Base-by-base conservation (phyloP, 2,888 invertebrate genomes). In the Cryptocheilus praepositus region DNA sequence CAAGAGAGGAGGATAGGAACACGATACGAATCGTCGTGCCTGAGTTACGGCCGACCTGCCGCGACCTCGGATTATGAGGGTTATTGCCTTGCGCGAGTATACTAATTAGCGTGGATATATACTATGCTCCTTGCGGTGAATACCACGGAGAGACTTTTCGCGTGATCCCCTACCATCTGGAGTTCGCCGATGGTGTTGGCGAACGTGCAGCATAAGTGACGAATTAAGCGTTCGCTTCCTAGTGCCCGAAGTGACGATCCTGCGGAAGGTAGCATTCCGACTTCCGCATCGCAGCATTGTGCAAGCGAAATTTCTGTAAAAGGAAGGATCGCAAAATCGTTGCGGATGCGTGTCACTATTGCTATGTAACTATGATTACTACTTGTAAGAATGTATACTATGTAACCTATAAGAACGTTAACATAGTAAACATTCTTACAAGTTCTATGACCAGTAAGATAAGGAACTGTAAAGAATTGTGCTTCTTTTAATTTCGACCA, bases 41-140 rank as follows among this genome's bases (percentile, higher is more conserved):
- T 79, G 80, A 79, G 77, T 79, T 79, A 79, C 73, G 71, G 69
- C 68, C 80, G 80, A 79, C 79, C 79, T 68, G 75, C 54, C 8
- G 56, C 69, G 79, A 79, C 79, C 79, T 79, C 77, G 75, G 80
- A 80, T 79, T 79, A 79, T 79, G 79, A 79, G 73, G 80, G 77
- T 77, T 79, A 77, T 77, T 80, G 78, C 70, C 19, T 61, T 70
- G 73, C 61, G 79, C 71, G 71, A 80, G 70, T 79, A 77, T 73
- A 79, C 79, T 79, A 79, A 79, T 79, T 79, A 79, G 79, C 73
- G 75, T 73, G 77, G 67, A 79, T 80, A 75, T 79, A 77, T 69
- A 72, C 71, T 76, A 73, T 64, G 13, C 64, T 56, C 46, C 70
- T 79, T 71, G 73, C 73, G 79, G 73, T 79, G 73, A 73, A 79